phyloP scores from a whole-genome alignment of 1,140 invertebrate genomes.

The Drosophila gunungcola region DNA sequence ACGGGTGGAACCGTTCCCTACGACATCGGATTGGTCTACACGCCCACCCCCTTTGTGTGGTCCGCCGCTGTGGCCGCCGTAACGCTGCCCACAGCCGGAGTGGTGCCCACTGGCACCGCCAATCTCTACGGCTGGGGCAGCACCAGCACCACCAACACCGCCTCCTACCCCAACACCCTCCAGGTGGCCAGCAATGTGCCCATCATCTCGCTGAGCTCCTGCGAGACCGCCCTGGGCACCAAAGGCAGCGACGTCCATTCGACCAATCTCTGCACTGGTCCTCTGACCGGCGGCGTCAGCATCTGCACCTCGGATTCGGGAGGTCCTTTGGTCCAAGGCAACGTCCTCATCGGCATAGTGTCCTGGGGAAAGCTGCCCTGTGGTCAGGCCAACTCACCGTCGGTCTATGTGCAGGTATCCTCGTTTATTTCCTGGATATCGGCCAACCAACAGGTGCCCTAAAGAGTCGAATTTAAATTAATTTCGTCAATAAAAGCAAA shows the following conservation, averaged over 20 bases:
- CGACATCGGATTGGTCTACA: conserved; percentile 86
- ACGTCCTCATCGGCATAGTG: conserved; percentile 84
- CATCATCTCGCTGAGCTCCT: conserved; percentile 67
- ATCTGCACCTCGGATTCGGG: conserved; percentile 86
- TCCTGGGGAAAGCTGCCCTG: conserved; percentile 85
- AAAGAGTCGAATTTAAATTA: not conserved
- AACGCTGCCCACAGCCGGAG: conserved; percentile 79
- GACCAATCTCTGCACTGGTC: conserved; percentile 86
- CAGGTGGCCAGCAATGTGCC: conserved; percentile 79
- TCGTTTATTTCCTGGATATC: conserved; percentile 88
- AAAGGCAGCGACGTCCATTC: conserved; percentile 80
- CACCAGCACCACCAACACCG: conserved; percentile 78
- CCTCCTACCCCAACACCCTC: conserved; percentile 78
- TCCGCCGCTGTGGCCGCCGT: conserved; percentile 84
- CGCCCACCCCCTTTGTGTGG: conserved; percentile 85
- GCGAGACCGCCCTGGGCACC: conserved; percentile 68
- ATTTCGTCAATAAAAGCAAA: conserved; percentile 21
- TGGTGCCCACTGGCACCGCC: conserved; percentile 84
- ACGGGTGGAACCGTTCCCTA: conserved; percentile 85
- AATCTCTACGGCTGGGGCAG: conserved; percentile 85
- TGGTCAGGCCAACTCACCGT: conserved; percentile 87
- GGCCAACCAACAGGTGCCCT: conserved; percentile 49
- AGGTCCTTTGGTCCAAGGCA: conserved; percentile 82
- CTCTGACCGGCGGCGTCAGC: conserved; percentile 84
- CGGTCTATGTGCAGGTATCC: conserved; percentile 90